Conservation (phyloP, 2,888 invertebrate species). For the Cecidostiba fungosa region DNA sequence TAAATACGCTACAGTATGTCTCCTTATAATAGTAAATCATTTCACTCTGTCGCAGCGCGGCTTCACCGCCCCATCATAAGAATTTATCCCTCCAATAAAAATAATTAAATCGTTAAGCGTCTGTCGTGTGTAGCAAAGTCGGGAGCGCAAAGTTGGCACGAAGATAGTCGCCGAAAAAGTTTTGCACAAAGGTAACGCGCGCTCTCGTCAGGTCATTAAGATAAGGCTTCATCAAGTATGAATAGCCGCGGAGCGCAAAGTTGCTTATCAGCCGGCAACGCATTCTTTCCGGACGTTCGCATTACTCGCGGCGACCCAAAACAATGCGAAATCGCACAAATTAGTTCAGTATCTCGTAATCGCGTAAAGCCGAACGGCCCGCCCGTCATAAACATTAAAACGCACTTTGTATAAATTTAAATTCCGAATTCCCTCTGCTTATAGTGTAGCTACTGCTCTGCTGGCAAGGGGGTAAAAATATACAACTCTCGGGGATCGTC, state of each 20-base stretch:
- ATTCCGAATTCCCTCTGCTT: constrained; percentile 35
- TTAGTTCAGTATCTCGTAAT: constrained; percentile 29
- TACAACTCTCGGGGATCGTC: not conserved
- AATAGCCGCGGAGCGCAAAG: not conserved
- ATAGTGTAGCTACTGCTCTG: not conserved
- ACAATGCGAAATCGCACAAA: not conserved
- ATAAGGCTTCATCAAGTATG: not conserved
- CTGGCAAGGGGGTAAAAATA: constrained; percentile 2
- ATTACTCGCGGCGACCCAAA: not conserved
- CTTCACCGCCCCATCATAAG: no score
- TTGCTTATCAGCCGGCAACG: not conserved
- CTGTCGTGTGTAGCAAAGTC: not conserved
- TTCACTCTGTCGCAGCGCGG: no score
- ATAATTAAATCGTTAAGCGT: not conserved
- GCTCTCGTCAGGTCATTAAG: constrained; percentile 6
- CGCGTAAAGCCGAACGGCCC: not conserved
- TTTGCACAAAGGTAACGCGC: not conserved
- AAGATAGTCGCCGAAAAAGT: constrained; percentile 12
- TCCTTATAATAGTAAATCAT: no score
- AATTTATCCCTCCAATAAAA: not conserved
- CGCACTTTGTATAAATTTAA: constrained; percentile 38
- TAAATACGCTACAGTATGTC: no score
- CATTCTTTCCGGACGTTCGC: constrained; percentile 11
- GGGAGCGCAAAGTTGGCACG: not conserved
- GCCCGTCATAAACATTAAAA: constrained; percentile 39